Base-by-base conservation (phyloP, 2,888 invertebrate species). In the Sminthurinus aureus region DNA sequence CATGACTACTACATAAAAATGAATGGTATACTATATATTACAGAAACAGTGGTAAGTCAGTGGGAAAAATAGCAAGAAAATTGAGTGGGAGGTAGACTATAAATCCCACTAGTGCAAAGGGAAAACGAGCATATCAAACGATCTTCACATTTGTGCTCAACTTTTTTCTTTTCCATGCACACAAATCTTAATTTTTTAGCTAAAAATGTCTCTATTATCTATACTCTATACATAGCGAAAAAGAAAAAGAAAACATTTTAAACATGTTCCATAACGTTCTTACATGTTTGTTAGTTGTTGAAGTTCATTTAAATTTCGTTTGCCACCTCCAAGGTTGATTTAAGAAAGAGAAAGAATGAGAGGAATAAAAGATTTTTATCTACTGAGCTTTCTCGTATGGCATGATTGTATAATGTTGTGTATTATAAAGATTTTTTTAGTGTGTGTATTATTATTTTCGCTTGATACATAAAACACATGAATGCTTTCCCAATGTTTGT, bases 271-370 rank as follows among this genome's bases (percentile, higher is more conserved):
- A 38, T 6, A 38, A 38, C 38, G 3, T 38, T 4, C 38, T 38
- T 38, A 6, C 38, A 38, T 38, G 38, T 38, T 38, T 71, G 3
- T 22, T 71, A 71, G 13, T 71, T 24, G 20, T 24, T 22, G 6
- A 20, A 71, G 71, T 24, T 71, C 71, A 71, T 71, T 71, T 71
- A 71, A 26, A 26, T 71, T 71, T 71, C 71, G 8, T 24, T 71
- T 71, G 71, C 71, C 71, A 71, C 71, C 71, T 71, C 71, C 20
- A 71, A 71, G 71, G 26, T 24, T 71, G 24, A 71, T 71, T 71
- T 71, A 24, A 71, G 71, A 26, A 11, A 71, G 26, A 58, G 18
- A 58, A 15, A 58, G 52, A 52, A 8, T 52, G 13, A 52, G 15
- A 58, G 58, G 58, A 13, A 58, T 3, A 58, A 13, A 58, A 18